These are phyloP conservation scores for Phaethornis superciliosus DNA, from an alignment of 2,113 vertebrate species.

Conservation along the genomic window DNA sequence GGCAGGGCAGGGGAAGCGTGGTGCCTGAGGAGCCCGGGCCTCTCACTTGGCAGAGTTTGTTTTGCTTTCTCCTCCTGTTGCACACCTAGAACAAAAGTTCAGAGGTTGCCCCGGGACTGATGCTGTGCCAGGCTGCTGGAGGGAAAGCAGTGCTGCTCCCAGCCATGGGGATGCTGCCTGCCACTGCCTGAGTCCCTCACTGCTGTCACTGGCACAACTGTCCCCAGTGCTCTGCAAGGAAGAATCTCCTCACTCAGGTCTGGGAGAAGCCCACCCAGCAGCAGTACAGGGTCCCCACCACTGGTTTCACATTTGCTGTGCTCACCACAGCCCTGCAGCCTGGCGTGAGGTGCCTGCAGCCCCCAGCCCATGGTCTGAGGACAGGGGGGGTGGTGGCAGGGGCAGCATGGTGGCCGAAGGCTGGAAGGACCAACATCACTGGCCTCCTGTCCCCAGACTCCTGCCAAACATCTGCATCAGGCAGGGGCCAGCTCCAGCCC, in stretches of 20 bases:
- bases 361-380: fast-evolving
- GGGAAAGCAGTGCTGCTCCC: background rate
- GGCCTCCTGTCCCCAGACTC: background rate
- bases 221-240: background rate
- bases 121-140: background rate
- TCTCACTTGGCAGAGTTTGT: background rate
- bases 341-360: background rate
- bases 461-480: constrained; percentile 57
- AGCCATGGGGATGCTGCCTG: background rate
- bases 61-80: background rate
- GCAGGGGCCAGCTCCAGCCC: background rate
- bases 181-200: background rate
- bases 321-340: background rate
- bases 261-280: background rate
- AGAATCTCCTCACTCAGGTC: background rate
- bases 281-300: fast-evolving
- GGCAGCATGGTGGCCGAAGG: fast-evolving
- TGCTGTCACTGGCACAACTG: fast-evolving
- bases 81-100: constrained; percentile 23
- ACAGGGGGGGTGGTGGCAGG: background rate
- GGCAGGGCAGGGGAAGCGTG: background rate
- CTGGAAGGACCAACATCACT: background rate
- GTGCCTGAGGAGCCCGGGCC: background rate
- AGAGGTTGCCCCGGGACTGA: background rate
- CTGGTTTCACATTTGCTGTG: background rate